Base-by-base conservation (phyloP, 2,888 invertebrate genomes). In the Cryptops parisi region DNA sequence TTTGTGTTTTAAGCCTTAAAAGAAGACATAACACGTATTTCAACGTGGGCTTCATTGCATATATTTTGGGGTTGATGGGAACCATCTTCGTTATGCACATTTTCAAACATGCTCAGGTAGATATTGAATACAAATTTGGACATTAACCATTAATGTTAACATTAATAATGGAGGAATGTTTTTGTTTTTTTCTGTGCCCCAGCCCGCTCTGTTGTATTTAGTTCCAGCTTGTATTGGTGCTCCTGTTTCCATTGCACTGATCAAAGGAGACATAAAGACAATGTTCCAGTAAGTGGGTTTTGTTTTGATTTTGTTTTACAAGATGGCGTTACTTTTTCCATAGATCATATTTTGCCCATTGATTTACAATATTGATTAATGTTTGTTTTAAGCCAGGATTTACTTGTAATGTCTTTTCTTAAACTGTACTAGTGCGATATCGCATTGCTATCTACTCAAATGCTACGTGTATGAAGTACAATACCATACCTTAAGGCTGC, bases 11-110 rank as follows among this genome's bases (percentile, higher is more conserved):
- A 62, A 87, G 88, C 65, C 75, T 88, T 57, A 82, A 84, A 62
- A 74, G 88, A 19, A 83, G 84, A 67, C 80, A 81, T 12, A 80
- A 84, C 62, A 78, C 82, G 23, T 90, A 90, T 69, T 98, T 97
- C 75, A 83, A 83, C 65, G 80, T 87, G 2, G 88, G 94, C 2
- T 85, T 97, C 69, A 67, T 80, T 44, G 97, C 98, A 1, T 99
- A 99, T 70, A 82, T 96, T 63, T 70, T 89, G 64, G 98, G 98
- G 1, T 74, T 99, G 58, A 73, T 93, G 68, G 79, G 86, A 22
- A 99, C 98, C 1, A 94, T 98, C 70, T 79, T 88, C 61, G 88
- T 99, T 56, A 97, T 99, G 94, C 94, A 97, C 73, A 76, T 90
- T 61, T 99, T 93, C 73, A 90, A 93, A 70, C 96, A 94, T 73